Conservation (phyloP, 2,113 vertebrate genomes). For the Chlorocebus sabaeus region DNA sequence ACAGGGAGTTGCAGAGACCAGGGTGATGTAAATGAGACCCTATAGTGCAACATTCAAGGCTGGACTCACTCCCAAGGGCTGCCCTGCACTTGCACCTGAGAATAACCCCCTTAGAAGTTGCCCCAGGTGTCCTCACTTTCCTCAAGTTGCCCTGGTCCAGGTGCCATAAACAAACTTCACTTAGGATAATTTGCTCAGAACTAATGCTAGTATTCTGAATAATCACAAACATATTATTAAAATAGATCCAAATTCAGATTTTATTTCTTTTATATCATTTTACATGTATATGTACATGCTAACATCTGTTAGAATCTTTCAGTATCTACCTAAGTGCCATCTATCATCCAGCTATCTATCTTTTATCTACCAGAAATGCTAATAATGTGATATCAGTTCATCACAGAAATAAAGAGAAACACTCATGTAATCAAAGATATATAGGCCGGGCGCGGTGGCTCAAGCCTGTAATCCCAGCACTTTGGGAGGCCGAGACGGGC, state of each 20-base stretch:
- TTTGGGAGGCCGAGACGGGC: too few species aligned
- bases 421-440: not conserved
- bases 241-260: not conserved
- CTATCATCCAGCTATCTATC: not conserved
- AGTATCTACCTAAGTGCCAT: not conserved
- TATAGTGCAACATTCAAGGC: not conserved
- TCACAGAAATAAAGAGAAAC: not conserved
- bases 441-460: too few species aligned
- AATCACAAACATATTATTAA: not conserved
- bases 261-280: not conserved
- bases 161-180: not conserved
- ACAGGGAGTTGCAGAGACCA: rapidly evolving
- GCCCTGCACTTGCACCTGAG: not conserved
- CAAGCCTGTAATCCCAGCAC: too few species aligned
- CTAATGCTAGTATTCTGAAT: not conserved
- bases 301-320: not conserved
- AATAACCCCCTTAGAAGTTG: not conserved
- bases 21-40: not conserved
- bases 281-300: not conserved
- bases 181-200: not conserved
- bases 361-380: not conserved
- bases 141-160: not conserved
- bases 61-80: not conserved
- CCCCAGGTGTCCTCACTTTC: rapidly evolving
- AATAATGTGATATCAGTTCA: not conserved